Percentiles rank a stretch among this genome's conserved stretches.
phyloP scores from a whole-genome alignment of 2,888 invertebrate species.

The Ochlodes sylvanus region DNA sequence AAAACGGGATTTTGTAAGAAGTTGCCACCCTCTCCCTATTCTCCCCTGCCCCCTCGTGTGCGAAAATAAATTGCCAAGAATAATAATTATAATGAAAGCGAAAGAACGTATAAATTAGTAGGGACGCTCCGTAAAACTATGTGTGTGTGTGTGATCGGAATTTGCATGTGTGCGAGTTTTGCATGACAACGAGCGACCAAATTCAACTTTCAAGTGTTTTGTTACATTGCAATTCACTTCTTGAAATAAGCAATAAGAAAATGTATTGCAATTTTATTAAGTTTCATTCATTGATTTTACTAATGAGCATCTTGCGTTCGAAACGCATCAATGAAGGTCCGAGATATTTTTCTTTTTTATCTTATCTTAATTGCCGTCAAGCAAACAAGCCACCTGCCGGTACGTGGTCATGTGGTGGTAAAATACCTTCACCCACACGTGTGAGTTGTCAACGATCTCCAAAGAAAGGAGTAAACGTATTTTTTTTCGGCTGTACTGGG shows the following conservation, averaged over 20 bases:
- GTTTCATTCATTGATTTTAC: neutral
- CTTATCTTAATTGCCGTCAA: too few species aligned
- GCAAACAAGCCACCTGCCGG: too few species aligned
- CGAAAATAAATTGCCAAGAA: conserved; percentile 86
- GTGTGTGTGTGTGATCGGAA: conserved; percentile 54
- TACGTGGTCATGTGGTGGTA: too few species aligned
- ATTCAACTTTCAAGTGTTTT: too few species aligned
- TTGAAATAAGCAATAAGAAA: too few species aligned
- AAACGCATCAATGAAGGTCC: neutral
- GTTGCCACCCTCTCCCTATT: conserved; percentile 62
- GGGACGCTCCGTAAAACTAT: conserved; percentile 75
- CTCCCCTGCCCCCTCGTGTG: conserved; percentile 79
- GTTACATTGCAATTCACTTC: too few species aligned
- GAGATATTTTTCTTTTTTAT: neutral
- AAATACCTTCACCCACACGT: too few species aligned
- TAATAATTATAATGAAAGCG: conserved; percentile 86
- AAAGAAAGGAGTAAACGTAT: too few species aligned
- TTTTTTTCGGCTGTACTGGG: too few species aligned
- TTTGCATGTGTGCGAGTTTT: conserved; percentile 34
- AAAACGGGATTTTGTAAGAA: conserved; percentile 85
- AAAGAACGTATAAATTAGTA: conserved; percentile 86
- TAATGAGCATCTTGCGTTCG: neutral
- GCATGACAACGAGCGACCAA: too few species aligned
- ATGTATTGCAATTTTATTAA: too few species aligned
- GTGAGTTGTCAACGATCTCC: too few species aligned